Percentiles rank a stretch among this genome's conserved stretches.
phyloP scores from a whole-genome alignment of 2,113 vertebrate genomes.

The Heterochromis multidens region DNA sequence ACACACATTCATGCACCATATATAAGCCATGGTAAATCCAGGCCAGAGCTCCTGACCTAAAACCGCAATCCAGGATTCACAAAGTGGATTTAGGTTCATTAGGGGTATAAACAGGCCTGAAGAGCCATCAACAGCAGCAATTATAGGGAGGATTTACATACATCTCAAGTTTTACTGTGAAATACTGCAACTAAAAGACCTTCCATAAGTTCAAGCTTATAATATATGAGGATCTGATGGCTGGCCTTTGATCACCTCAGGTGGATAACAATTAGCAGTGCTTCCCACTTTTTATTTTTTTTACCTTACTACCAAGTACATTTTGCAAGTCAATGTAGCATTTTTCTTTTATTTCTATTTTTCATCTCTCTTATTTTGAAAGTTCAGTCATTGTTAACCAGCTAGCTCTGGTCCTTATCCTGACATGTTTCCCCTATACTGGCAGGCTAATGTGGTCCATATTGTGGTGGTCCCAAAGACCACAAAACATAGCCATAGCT shows the following conservation, averaged over 20 bases:
- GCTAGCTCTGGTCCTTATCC: no score
- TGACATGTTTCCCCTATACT: no score
- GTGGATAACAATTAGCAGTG: background rate
- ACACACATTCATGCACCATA: background rate
- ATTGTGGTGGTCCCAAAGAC: no score
- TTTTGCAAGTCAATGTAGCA: no score
- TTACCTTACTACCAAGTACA: no score
- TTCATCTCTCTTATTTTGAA: no score
- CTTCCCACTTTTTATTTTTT: no score
- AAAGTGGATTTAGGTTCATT: background rate
- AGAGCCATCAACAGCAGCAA: background rate
- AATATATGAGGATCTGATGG: background rate
- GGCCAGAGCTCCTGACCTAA: conserved; percentile 22
- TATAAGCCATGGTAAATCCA: background rate
- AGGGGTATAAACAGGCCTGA: background rate
- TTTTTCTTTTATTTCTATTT: no score
- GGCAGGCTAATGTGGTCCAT: no score
- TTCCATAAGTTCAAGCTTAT: background rate
- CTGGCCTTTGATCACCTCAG: background rate
- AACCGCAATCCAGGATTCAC: background rate
- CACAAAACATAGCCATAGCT: no score
- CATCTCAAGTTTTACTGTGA: background rate
- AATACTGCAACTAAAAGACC: background rate
- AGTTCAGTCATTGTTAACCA: no score
- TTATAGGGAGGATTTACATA: background rate